These are phyloP conservation scores for Stegastes partitus DNA, from an alignment of 2,113 vertebrate species.

Conservation along the genomic window DNA sequence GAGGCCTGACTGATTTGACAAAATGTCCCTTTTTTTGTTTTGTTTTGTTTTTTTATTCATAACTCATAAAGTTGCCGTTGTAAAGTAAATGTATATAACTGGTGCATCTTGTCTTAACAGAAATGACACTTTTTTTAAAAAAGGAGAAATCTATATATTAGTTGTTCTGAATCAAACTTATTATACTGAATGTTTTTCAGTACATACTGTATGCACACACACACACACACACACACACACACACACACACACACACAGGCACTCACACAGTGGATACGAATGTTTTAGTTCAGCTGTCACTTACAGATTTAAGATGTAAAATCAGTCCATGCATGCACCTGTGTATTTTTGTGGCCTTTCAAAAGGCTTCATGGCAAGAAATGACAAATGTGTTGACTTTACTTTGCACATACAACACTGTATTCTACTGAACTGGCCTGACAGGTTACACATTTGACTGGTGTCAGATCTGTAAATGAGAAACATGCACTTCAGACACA, in stretches of 20 bases:
- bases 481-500: slow-evolving; percentile 7
- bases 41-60: slow-evolving; percentile 52
- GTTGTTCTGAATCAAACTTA: slow-evolving; percentile 41
- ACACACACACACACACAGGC: slow-evolving; percentile 22
- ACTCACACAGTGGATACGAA: slow-evolving; percentile 45
- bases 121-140: slow-evolving; percentile 61
- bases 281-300: slow-evolving; percentile 63
- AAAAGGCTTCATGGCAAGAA: slow-evolving; percentile 34
- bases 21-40: slow-evolving; percentile 9
- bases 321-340: slow-evolving; percentile 62
- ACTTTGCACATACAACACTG: slow-evolving; percentile 56
- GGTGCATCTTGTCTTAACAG: slow-evolving; percentile 64
- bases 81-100: slow-evolving; percentile 82
- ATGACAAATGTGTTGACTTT: slow-evolving; percentile 25
- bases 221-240: slow-evolving; percentile 25
- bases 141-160: slow-evolving; percentile 36
- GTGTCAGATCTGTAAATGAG: slow-evolving; percentile 18
- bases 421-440: slow-evolving; percentile 23
- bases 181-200: slow-evolving; percentile 68
- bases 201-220: slow-evolving; percentile 24
- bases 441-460: slow-evolving; percentile 7
- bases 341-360: slow-evolving; percentile 47
- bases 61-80: slow-evolving; percentile 54
- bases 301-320: slow-evolving; percentile 39
- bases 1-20: slow-evolving; percentile 17